A percentile compares a stretch with the other conserved stretches of the same genome.
These are phyloP conservation scores for Agonopterix arenella DNA, from an alignment of 2,888 invertebrate genomes.

Conservation along the genomic window DNA sequence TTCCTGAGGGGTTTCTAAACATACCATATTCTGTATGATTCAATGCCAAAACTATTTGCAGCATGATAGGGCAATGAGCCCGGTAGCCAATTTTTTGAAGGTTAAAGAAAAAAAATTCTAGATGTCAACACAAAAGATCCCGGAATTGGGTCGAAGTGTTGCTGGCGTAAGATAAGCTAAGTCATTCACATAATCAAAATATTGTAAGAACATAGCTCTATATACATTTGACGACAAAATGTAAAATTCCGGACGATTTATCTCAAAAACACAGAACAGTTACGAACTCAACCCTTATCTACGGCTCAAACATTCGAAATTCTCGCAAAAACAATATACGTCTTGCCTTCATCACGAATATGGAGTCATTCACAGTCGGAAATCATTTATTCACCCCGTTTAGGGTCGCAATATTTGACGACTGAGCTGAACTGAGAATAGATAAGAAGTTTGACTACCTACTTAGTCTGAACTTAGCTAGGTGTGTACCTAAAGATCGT, in stretches of 20 bases:
- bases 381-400: conserved; percentile 1
- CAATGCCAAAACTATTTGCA: too few relatives aligned
- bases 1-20: too few relatives aligned
- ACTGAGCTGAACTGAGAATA: not conserved
- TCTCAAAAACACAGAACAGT: not conserved
- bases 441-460: not conserved
- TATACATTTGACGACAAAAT: too few relatives aligned
- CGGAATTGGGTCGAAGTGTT: too few relatives aligned
- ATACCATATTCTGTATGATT: too few relatives aligned
- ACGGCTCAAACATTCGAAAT: not conserved
- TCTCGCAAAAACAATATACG: not conserved
- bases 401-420: not conserved
- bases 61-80: too few relatives aligned
- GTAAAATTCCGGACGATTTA: not conserved
- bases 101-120: too few relatives aligned
- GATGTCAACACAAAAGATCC: too few relatives aligned
- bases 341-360: not conserved
- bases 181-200: too few relatives aligned
- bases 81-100: too few relatives aligned
- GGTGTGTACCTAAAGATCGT: not conserved
- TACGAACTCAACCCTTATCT: not conserved
- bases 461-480: not conserved
- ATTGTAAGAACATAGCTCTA: too few relatives aligned
- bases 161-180: too few relatives aligned
- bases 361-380: not conserved